phyloP scores from a whole-genome alignment of 1,140 invertebrate species.

The Caenorhabditis briggsae region DNA sequence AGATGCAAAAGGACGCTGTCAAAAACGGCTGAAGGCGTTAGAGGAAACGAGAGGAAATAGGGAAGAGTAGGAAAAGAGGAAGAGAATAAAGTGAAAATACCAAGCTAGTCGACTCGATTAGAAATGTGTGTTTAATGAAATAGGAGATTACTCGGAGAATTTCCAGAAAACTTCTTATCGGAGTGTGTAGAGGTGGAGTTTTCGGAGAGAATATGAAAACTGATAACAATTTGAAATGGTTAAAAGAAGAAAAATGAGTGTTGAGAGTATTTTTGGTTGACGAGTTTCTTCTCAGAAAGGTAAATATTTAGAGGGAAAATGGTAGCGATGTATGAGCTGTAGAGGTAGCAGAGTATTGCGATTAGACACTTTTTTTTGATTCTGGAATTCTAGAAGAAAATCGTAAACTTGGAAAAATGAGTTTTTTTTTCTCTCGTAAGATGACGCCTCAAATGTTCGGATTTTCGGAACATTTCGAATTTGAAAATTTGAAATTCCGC shows the following conservation, averaged over 20 bases:
- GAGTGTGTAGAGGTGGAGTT: not conserved
- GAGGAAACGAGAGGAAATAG: not conserved
- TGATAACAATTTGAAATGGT: not conserved
- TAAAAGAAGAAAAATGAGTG: not conserved
- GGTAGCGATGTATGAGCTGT: not conserved
- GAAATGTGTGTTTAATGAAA: not conserved
- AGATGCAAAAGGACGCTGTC: not conserved
- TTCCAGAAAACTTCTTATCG: conserved; percentile 21
- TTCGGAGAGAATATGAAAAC: not conserved
- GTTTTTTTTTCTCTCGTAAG: no score
- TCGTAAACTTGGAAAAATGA: not conserved
- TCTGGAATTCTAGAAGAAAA: not conserved
- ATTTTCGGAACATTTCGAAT: no score
- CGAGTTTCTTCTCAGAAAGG: not conserved
- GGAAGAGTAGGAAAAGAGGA: not conserved
- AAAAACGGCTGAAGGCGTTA: conserved; percentile 1
- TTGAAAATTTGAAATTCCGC: no score
- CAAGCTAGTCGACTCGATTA: not conserved
- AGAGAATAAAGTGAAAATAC: not conserved
- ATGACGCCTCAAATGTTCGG: no score
- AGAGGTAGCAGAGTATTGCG: not conserved
- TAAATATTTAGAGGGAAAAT: conserved; percentile 21
- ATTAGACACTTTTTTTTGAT: not conserved
- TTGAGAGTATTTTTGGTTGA: not conserved
- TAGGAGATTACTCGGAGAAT: not conserved